These are phyloP conservation scores for Drosophila lacertosa DNA, from an alignment of 1,140 invertebrate genomes.

Conservation along the genomic window DNA sequence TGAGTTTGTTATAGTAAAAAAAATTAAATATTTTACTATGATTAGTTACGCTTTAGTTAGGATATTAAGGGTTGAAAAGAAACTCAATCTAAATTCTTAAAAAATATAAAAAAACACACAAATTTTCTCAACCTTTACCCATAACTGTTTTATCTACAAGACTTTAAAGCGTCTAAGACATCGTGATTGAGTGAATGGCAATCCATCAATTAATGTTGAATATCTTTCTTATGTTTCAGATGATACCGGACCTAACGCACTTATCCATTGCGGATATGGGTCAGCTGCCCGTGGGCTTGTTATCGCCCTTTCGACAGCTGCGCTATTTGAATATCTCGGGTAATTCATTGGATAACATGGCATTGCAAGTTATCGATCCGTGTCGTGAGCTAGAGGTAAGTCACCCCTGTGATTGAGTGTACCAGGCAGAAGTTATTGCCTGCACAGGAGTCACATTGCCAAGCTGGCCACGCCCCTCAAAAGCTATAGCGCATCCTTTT, in stretches of 20 bases:
- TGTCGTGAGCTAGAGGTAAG: conserved; percentile 82
- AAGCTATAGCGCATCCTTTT: conserved; percentile 46
- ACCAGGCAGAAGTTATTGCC: conserved; percentile 8
- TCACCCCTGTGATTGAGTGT: conserved; percentile 23
- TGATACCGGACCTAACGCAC: conserved; percentile 85
- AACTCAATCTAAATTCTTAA: too few relatives aligned
- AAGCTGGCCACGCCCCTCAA: conserved; percentile 13
- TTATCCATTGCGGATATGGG: conserved; percentile 86
- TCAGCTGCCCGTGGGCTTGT: conserved; percentile 84
- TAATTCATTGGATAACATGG: conserved; percentile 84
- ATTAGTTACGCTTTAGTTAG: too few relatives aligned
- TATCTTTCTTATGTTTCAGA: conserved; percentile 66
- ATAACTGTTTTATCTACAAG: neutral
- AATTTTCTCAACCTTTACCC: neutral
- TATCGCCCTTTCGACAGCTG: conserved; percentile 85
- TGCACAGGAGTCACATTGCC: neutral
- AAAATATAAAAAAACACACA: too few relatives aligned
- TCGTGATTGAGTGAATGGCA: conserved; percentile 2
- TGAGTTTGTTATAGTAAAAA: conserved; percentile 43
- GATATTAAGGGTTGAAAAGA: too few relatives aligned
- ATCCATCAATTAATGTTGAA: conserved; percentile 10
- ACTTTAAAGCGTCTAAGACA: neutral
- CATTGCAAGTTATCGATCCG: conserved; percentile 81
- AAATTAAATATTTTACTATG: too few relatives aligned
- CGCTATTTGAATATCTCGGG: conserved; percentile 86